These are phyloP conservation scores for Scaptodrosophila latifasciaeformis DNA, from an alignment of 2,888 invertebrate species.

Conservation along the genomic window DNA sequence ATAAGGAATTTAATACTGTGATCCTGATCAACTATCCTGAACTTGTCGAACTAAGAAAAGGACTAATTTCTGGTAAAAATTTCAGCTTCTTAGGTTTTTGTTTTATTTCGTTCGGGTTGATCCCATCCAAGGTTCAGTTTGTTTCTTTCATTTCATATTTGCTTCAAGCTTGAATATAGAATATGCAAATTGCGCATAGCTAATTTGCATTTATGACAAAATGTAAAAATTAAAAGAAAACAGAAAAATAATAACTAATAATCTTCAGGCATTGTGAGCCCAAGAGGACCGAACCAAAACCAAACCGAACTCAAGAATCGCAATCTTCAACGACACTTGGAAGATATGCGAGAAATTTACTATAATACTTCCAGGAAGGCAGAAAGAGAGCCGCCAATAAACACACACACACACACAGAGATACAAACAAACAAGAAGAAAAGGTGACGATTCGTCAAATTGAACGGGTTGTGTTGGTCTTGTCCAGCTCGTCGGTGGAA, in stretches of 20 bases:
- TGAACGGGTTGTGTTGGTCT: too few species aligned
- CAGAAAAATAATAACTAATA: constrained; percentile 61
- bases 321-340: constrained; percentile 47
- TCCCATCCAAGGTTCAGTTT: constrained; percentile 40
- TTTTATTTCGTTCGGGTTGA: too few species aligned
- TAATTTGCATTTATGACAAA: constrained; percentile 61
- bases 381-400: constrained; percentile 46
- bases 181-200: constrained; percentile 66
- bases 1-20: too few species aligned
- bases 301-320: constrained; percentile 17
- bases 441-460: constrained; percentile 23
- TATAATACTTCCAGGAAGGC: constrained; percentile 66
- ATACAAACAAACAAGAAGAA: constrained; percentile 43
- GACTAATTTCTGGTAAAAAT: too few species aligned
- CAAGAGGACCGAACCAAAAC: constrained; percentile 27
- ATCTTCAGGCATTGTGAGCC: constrained; percentile 30
- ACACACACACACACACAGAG: constrained; percentile 32
- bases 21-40: too few species aligned
- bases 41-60: too few species aligned
- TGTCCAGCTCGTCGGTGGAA: constrained; percentile 43
- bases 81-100: too few species aligned
- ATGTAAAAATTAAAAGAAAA: too few species aligned
- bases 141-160: background rate
- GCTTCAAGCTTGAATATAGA: constrained; percentile 55
- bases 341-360: constrained; percentile 67